Percentiles rank a stretch among this genome's conserved stretches.
Evolutionary conservation across 2,888 invertebrate genomes (phyloP).

Genomic region (Dynastes hyllus): DNA sequence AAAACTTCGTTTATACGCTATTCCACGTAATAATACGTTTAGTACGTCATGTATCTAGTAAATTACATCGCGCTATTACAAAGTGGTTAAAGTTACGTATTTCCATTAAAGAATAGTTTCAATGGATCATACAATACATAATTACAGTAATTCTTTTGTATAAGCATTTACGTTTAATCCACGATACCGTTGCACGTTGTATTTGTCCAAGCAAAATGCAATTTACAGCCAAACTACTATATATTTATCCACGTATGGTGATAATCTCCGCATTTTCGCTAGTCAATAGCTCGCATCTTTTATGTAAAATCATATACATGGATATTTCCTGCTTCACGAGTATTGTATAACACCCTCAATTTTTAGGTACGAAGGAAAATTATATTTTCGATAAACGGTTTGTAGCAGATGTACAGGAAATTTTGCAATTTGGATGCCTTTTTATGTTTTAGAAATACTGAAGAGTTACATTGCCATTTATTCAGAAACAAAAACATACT

Average conservation of each 20-base stretch:
- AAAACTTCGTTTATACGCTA: constrained; percentile 9
- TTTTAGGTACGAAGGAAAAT: too few relatives aligned
- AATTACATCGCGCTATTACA: neutral
- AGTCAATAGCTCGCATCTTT: neutral
- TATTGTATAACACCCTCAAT: too few relatives aligned
- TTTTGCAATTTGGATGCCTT: too few relatives aligned
- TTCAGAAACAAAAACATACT: too few relatives aligned
- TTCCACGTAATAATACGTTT: constrained; percentile 8
- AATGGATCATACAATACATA: constrained; percentile 14
- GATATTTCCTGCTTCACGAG: too few relatives aligned
- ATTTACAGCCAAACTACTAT: constrained; percentile 24
- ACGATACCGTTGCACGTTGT: constrained; percentile 5
- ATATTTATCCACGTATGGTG: neutral
- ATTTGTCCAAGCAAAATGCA: neutral
- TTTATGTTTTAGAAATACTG: too few relatives aligned
- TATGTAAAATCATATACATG: neutral
- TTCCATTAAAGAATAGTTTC: constrained; percentile 24
- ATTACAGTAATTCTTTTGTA: constrained; percentile 35
- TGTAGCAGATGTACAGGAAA: too few relatives aligned
- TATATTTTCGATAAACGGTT: too few relatives aligned
- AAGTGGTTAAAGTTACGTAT: constrained; percentile 23
- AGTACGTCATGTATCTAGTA: neutral
- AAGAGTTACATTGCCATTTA: too few relatives aligned
- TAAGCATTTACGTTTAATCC: constrained; percentile 21
- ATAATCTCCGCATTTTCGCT: constrained; percentile 10